phyloP scores from a whole-genome alignment of 2,113 vertebrate species.

The Phrynosoma blainvillii region DNA sequence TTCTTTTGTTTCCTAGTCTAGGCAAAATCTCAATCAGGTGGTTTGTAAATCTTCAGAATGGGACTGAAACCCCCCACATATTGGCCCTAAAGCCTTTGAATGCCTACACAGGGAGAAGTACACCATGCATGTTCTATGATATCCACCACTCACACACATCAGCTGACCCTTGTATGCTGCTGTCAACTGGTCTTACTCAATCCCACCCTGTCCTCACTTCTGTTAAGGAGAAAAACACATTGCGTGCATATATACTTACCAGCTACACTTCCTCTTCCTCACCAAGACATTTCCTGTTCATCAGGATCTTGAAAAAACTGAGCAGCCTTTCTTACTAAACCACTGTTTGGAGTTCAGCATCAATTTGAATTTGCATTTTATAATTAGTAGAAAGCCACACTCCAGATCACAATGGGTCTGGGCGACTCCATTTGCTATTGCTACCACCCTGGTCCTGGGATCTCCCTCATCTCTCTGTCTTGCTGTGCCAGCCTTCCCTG shows the following conservation, averaged over 20 bases:
- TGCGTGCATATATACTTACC: conserved; percentile 23
- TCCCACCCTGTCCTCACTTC: not conserved
- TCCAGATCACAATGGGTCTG: not conserved
- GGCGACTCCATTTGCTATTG: not conserved
- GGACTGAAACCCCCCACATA: not conserved
- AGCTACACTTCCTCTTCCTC: conserved; percentile 66
- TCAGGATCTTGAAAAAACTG: conserved; percentile 34
- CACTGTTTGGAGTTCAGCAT: not conserved
- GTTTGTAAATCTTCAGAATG: conserved; percentile 3
- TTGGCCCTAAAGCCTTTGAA: not conserved
- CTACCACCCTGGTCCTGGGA: not conserved
- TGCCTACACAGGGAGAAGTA: not conserved
- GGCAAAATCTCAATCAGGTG: conserved; percentile 20
- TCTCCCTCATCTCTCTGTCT: not conserved
- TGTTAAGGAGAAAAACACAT: conserved; percentile 49
- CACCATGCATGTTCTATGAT: not conserved
- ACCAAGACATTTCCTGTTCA: conserved; percentile 65
- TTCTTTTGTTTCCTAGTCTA: not conserved
- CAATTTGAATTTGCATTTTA: not conserved
- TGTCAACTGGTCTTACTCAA: not conserved
- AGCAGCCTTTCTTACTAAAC: conserved; percentile 38
- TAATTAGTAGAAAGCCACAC: not conserved
- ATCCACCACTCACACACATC: too few species aligned
- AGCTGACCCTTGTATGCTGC: not conserved
- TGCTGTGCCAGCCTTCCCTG: not conserved